These are phyloP conservation scores for Heliornis fulica DNA, from an alignment of 2,113 vertebrate genomes.

Conservation along the genomic window DNA sequence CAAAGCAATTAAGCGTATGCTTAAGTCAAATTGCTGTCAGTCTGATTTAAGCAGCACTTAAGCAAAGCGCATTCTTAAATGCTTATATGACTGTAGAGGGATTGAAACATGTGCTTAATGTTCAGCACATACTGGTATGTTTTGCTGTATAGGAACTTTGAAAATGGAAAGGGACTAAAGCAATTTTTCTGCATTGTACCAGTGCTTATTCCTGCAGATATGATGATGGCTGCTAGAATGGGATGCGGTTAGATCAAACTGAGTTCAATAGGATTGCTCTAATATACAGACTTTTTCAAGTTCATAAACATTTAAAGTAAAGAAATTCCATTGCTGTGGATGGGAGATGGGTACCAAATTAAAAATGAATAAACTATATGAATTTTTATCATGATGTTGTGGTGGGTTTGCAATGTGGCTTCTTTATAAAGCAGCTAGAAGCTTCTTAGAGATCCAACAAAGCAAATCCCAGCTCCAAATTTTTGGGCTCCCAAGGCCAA, in stretches of 20 bases:
- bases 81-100: neutral
- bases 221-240: neutral
- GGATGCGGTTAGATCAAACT: neutral
- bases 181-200: neutral
- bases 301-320: neutral
- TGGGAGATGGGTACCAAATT: neutral
- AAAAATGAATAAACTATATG: neutral
- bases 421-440: too few relatives aligned
- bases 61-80: neutral
- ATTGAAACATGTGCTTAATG: slow-evolving; percentile 27
- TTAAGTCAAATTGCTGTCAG: slow-evolving; percentile 7
- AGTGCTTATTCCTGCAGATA: neutral
- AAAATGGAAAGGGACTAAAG: neutral
- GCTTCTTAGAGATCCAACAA: too few relatives aligned
- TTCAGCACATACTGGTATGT: neutral
- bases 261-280: neutral
- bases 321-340: neutral
- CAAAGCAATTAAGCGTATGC: neutral
- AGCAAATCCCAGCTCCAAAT: too few relatives aligned
- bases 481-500: too few relatives aligned
- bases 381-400: neutral
- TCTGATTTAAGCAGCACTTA: slow-evolving; percentile 29
- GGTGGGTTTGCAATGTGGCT: too few relatives aligned
- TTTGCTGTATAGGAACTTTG: neutral
- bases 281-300: neutral